Evolutionary conservation across 2,888 invertebrate species (phyloP), one percentile per base, ranked within the genome.

Genomic region (Odontocolon sp.): DNA sequence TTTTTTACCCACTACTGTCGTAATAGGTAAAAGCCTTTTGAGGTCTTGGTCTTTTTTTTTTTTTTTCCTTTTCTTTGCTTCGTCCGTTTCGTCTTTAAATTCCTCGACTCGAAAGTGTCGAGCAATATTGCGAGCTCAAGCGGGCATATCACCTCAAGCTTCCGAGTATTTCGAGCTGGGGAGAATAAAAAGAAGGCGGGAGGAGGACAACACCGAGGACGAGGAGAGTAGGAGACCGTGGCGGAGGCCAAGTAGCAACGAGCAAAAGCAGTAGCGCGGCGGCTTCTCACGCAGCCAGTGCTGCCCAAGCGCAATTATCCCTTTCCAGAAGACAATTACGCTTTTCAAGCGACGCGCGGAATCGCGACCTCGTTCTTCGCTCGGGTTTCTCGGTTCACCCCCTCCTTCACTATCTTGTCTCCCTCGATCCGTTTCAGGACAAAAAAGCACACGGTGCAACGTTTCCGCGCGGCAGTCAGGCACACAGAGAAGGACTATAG

Each of bases 251-350:
- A 66, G n/a, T n/a, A n/a, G n/a, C n/a, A n/a, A n/a, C n/a, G n/a
- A n/a, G n/a, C n/a, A n/a, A n/a, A n/a, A n/a, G n/a, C n/a, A n/a
- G n/a, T n/a, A n/a, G 73, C 67, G 52, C 52, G 47, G 56, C 33
- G 68, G 42, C 73, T 81, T 81, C 81, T 78, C 80, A 81, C 78
- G 78, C 78, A 71, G 73, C 76, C 50, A 47, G 64, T 47, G 21
- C 56, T 52, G 45, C 63, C 73, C 21, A 70, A 70, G 72, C 71
- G 71, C 86, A 86, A 87, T 87, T 87, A 87, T 86, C 85, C 84
- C 84, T 85, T 86, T 86, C 83, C 83, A 82, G 86, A 85, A 84
- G 85, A 85, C 85, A 87, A 87, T 87, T 87, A 84, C 81, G 82
- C 77, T 82, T 82, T 82, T 84, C 73, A 81, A 81, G 79, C 79